These are phyloP conservation scores for Hydropsyche betteni DNA, from an alignment of 2,888 invertebrate genomes.

Conservation along the genomic window DNA sequence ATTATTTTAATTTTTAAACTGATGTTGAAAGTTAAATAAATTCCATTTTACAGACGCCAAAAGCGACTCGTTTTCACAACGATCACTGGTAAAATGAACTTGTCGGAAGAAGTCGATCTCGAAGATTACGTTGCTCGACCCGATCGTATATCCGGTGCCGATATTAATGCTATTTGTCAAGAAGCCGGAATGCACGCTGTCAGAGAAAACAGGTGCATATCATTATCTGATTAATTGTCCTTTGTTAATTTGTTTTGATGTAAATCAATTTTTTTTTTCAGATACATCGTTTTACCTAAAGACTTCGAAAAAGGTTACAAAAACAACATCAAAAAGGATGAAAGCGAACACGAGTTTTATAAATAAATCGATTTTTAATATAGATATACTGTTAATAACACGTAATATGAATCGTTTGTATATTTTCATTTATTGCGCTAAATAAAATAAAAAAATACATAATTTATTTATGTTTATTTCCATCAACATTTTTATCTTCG, in stretches of 20 bases:
- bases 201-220: conserved; percentile 84
- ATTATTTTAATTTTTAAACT: background rate
- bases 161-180: conserved; percentile 99
- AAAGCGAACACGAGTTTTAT: conserved; percentile 99
- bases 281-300: conserved; percentile 96
- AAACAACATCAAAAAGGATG: conserved; percentile 99
- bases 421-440: too few species aligned
- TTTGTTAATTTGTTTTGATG: conserved; percentile 10
- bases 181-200: conserved; percentile 99
- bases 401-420: too few species aligned
- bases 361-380: conserved; percentile 72
- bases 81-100: conserved; percentile 96
- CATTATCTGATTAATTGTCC: conserved; percentile 30
- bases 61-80: conserved; percentile 98
- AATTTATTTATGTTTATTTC: background rate
- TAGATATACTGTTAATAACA: background rate
- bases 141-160: conserved; percentile 98
- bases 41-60: conserved; percentile 68
- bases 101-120: conserved; percentile 97
- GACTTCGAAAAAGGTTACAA: conserved; percentile 99
- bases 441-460: too few species aligned
- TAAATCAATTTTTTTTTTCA: conserved; percentile 54
- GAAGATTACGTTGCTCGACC: conserved; percentile 99
- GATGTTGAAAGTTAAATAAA: background rate
- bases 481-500: too few species aligned